Evolutionary conservation across 92 coral and sea anemone genomes (phyloP), one percentile per base, ranked within the genome.

Genomic region (Parazoanthus atlanticus): DNA sequence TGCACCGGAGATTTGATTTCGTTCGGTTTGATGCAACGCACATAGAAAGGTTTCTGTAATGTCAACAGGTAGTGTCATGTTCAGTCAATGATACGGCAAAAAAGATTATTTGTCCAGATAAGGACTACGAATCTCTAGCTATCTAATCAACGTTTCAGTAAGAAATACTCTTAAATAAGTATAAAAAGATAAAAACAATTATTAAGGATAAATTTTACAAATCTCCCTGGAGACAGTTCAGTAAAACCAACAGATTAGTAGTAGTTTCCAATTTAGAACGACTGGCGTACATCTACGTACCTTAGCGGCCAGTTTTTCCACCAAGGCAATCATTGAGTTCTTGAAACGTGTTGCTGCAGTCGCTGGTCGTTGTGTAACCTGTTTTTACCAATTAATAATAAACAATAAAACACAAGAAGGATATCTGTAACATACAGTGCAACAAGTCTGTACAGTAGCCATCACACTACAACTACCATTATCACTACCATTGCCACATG

Each of bases 311-410:
- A 97, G 89, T 75, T 95, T 97, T 69, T 92, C 96, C 85, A 91
- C 98, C 64, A 97, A 91, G 30, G 98, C 94, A 76, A 95, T 90
- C 99, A 97, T 97, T 38, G 99, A 97, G 79, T 76, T 93, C 90
- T 97, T 97, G 95, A 97, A 97, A 64, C 96, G 93, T 0, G 98
- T 93, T 5, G 94, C 98, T 32, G 98, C 98, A 76, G 99, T 97
- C 5, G 95, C 94, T 5, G 99, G 99, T 31, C 99, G 95, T 90
- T 97, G 96, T 30, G 99, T 97, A 41, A 95, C 98, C 99, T 97
- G 88, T 28, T 43, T 33, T 7, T 23, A 52, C 28, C 49, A 67
- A 67, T 79, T 32, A 71, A 61, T 36, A 47, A 31, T 28, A 40
- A 89, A 61, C 47, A 17, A 28, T 34, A 12, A 26, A 13, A 74